phyloP scores from a whole-genome alignment of 1,140 invertebrate genomes.

The Aphis craccivora region DNA sequence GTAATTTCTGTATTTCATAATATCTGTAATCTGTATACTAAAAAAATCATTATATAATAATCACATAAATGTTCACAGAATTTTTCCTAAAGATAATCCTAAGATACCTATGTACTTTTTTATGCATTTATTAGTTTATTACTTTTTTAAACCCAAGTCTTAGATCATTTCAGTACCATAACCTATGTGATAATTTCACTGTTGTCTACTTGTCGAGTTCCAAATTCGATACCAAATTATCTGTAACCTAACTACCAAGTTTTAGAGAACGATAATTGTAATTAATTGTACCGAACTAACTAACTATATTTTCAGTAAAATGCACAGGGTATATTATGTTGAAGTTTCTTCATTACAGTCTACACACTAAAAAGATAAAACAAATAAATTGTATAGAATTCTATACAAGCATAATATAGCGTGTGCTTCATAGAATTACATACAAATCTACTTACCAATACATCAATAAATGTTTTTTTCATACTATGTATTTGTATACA shows the following conservation, averaged over 20 bases:
- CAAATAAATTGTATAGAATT: not conserved
- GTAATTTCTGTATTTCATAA: not conserved
- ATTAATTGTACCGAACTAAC: not conserved
- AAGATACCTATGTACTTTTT: not conserved
- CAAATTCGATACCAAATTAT: not conserved
- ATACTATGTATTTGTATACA: not conserved
- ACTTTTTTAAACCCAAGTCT: no score
- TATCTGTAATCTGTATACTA: no score
- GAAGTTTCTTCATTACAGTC: not conserved
- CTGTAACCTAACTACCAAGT: not conserved
- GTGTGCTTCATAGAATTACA: not conserved
- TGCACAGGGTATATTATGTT: not conserved
- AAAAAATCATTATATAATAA: not conserved
- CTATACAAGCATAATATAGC: not conserved
- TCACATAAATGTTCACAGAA: not conserved
- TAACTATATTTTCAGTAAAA: not conserved
- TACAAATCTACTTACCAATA: not conserved
- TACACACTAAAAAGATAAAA: not conserved
- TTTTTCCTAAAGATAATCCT: not conserved
- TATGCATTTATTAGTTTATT: not conserved
- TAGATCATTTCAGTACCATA: no score
- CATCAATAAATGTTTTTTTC: not conserved
- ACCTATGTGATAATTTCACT: no score
- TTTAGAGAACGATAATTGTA: not conserved
- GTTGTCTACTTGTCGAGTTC: not conserved